phyloP scores from a whole-genome alignment of 1,140 invertebrate genomes.

The Atta texana region DNA sequence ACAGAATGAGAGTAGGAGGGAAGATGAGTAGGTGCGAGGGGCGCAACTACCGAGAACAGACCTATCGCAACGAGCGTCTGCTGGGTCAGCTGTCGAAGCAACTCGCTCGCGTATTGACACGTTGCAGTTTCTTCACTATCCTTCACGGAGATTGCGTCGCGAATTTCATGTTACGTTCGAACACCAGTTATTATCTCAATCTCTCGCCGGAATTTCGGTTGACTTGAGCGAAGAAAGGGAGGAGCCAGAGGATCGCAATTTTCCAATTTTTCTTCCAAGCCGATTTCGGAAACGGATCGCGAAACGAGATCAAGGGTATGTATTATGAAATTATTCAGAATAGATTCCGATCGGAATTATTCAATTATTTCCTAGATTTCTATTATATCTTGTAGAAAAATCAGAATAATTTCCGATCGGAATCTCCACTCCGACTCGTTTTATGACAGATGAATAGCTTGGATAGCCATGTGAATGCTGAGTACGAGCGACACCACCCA shows the following conservation, averaged over 20 bases:
- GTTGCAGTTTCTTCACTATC: neutral
- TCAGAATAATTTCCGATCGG: too few species aligned
- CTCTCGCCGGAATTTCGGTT: too few species aligned
- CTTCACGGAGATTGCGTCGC: neutral
- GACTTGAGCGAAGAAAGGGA: too few species aligned
- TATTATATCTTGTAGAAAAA: too few species aligned
- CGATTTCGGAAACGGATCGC: neutral
- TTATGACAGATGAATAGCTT: too few species aligned
- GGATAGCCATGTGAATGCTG: neutral
- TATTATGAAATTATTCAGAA: too few species aligned
- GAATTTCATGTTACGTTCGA: neutral
- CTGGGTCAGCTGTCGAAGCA: conserved; percentile 68
- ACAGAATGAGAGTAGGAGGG: neutral
- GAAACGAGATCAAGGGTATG: neutral
- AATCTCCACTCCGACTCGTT: too few species aligned
- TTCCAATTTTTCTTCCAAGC: too few species aligned
- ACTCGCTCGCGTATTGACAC: neutral
- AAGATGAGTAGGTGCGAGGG: neutral
- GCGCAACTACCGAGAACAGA: conserved; percentile 17
- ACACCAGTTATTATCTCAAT: too few species aligned
- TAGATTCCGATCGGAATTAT: too few species aligned
- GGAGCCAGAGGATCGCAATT: too few species aligned
- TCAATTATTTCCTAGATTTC: too few species aligned
- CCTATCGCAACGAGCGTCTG: conserved; percentile 65
- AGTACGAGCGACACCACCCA: neutral